Evolutionary conservation across 2,888 invertebrate genomes (phyloP).

Genomic region (Acronicta psi): DNA sequence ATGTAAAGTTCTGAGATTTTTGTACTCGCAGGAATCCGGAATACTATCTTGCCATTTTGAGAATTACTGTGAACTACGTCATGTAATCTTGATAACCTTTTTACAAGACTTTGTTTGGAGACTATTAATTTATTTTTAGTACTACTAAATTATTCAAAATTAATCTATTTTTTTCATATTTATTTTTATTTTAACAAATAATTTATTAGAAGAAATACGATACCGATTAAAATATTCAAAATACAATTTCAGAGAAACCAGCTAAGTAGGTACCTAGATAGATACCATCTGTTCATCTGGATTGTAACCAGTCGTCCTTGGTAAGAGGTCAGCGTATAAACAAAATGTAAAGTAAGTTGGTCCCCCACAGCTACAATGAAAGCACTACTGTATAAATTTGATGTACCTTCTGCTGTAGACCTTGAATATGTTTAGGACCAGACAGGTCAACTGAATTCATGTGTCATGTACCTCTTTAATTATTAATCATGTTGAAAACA

Average conservation of each 20-base stretch:
- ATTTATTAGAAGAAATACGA: slow-evolving; percentile 4
- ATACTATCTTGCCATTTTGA: slow-evolving; percentile 28
- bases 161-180: neutral
- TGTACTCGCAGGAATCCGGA: slow-evolving; percentile 27
- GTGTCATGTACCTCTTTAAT: slow-evolving; percentile 67
- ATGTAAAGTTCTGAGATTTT: slow-evolving; percentile 40
- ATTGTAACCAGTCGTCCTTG: slow-evolving; percentile 60
- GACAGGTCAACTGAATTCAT: slow-evolving; percentile 74
- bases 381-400: slow-evolving; percentile 50
- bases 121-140: neutral
- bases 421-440: slow-evolving; percentile 66
- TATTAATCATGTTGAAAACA: slow-evolving; percentile 63
- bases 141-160: no score
- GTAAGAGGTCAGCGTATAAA: slow-evolving; percentile 56
- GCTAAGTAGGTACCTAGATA: slow-evolving; percentile 36
- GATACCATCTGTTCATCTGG: slow-evolving; percentile 43
- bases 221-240: slow-evolving; percentile 20
- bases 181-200: neutral
- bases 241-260: slow-evolving; percentile 39
- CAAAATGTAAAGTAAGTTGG: slow-evolving; percentile 53
- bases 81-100: slow-evolving; percentile 26
- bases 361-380: slow-evolving; percentile 52
- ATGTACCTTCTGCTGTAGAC: slow-evolving; percentile 51
- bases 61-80: slow-evolving; percentile 21
- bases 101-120: slow-evolving; percentile 2